Evolutionary conservation across 2,113 vertebrate species (phyloP), one percentile per base, ranked within the genome.

Genomic region (Saccopteryx bilineata): DNA sequence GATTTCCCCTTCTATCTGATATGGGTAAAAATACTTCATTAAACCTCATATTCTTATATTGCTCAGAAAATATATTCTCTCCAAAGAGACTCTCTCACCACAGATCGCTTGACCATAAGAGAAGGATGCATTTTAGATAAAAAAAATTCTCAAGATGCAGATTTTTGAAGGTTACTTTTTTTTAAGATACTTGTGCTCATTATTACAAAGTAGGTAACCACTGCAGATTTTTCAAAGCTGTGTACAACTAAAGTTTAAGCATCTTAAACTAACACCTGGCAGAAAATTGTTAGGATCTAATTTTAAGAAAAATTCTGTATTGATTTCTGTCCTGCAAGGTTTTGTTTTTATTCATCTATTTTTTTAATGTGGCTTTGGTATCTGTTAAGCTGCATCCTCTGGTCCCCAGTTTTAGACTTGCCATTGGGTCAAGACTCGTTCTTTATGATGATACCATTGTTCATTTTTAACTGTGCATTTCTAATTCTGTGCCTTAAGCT

Each of bases 341-440:
- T 89, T 61, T 66, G 9, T 61, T 60, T 83, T 82, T 54, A 78
- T 56, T 79, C 94, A 21, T 23, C 11, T 46, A 0, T 79, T 66
- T 89, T 80, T 56, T 56, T 61, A 48, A 58, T 65, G 7, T 97
- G 68, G 15, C 1, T 88, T 87, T 60, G 7, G 18, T 85, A 18
- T 68, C 21, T 46, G 28, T 60, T 65, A 71, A 87, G 8, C 15
- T 61, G 9, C 6, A 26, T 75, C 2, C 26, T 52, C 65, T 68
- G 74, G 26, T 79, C 48, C 52, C 50, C 74, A 60, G 52, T 68
- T 94, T 95, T 86, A 88, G 90, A 85, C 28, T 91, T 83, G 23
- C 12, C 24, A 0, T 65, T 56, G 74, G 75, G 9, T 66, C 12
- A 26, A 48, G 48, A 21, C 15, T 8, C 3, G 5, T 11, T 80